These are phyloP conservation scores for Trichosurus vulpecula DNA, from an alignment of 2,797 vertebrate species.

Conservation along the genomic window DNA sequence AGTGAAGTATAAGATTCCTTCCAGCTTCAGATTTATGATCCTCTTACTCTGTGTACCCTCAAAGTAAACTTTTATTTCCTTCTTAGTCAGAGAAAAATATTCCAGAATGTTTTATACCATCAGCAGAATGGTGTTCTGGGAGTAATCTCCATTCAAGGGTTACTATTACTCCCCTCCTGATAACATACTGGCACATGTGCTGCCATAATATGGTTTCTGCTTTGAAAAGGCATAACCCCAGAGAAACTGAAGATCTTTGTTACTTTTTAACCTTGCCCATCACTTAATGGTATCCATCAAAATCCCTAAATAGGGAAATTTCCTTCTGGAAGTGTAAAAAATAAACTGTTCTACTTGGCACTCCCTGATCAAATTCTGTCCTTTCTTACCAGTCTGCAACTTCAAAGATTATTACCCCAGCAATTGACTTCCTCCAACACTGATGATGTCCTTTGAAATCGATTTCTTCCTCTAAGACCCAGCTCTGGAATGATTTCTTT, in stretches of 20 bases:
- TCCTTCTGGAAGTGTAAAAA: rapidly evolving
- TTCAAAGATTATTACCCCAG: background rate
- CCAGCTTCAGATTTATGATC: background rate
- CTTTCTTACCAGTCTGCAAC: background rate
- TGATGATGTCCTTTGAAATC: background rate
- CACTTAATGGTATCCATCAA: background rate
- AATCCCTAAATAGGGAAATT: background rate
- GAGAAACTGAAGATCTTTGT: background rate
- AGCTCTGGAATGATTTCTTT: background rate
- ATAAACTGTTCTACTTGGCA: background rate
- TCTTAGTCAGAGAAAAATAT: background rate
- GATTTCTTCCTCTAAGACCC: background rate
- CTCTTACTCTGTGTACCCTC: background rate
- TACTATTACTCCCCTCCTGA: background rate
- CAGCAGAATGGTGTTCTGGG: background rate
- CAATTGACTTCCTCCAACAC: background rate
- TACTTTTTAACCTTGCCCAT: background rate
- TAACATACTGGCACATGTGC: background rate
- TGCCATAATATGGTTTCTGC: too few relatives aligned
- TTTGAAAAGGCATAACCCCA: background rate
- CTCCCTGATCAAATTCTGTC: background rate
- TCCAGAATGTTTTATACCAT: background rate
- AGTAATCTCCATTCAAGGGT: background rate
- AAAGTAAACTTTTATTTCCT: background rate
- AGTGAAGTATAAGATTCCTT: background rate